Evolutionary conservation across 23 tunicate genomes (phyloP), one percentile per base, ranked within the genome.

Genomic region (Ciona savignyi): DNA sequence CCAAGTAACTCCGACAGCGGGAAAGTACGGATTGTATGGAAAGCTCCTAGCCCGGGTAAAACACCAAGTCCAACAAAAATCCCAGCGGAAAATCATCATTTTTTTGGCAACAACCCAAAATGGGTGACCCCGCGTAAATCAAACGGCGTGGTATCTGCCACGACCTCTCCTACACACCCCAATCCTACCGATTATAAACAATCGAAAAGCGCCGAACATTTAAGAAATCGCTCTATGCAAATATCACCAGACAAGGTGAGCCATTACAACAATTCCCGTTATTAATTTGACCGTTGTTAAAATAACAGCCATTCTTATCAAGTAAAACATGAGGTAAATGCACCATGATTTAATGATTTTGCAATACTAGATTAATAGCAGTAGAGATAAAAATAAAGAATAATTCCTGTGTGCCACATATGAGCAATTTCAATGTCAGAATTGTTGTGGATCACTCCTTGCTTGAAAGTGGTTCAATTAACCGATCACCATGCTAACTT

Each of bases 11-110:
- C 25, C 22, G 73, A 68, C 27, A 68, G 27, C 35, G 35, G 23
- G 27, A 68, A 68, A 28, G 73, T 68, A 28, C 27, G 27, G 22
- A 23, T 68, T 6, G 73, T 68, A 9, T 68, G 73, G 73, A 68
- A 68, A 28, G 29, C 73, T 26, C 73, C 73, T 25, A 68, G 35
- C 22, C 73, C 73, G 27, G 35, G 30, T 25, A 68, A 68, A 30
- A 30, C 35, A 6, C 34, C 73, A 20, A 42, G 26, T 22, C 30
- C 35, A 9, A 23, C 21, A 23, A 0, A 66, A 21, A 23, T 66
- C 0, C 30, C 35, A 9, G 24, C 42, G 27, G 11, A 25, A 0
- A 22, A 63, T 75, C 23, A 1, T 31, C 56, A 30, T 21, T 66
- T 68, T 67, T 64, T 25, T 25, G 27, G 27, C 75, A 66, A 74